These are phyloP conservation scores for Epinotia demarniana DNA, from an alignment of 2,888 invertebrate genomes.

Conservation along the genomic window DNA sequence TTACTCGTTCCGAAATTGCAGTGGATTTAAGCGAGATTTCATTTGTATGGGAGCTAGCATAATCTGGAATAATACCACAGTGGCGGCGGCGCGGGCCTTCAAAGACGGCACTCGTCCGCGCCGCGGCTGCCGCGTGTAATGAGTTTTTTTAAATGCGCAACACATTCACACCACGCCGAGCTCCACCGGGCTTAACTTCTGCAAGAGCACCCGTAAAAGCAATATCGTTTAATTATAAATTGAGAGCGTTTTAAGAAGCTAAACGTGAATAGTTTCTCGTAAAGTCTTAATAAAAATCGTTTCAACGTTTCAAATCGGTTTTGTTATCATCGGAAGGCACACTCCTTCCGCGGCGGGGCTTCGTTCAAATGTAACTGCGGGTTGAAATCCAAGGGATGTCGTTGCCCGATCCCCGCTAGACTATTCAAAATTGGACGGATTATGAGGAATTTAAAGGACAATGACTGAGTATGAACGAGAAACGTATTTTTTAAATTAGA, in stretches of 20 bases:
- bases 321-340: constrained; percentile 49
- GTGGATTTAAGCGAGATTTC: constrained; percentile 84
- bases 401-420: constrained; percentile 73
- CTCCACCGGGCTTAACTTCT: constrained; percentile 69
- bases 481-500: constrained; percentile 74
- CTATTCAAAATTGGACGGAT: constrained; percentile 83
- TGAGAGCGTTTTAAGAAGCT: constrained; percentile 4
- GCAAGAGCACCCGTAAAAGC: constrained; percentile 58
- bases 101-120: constrained; percentile 83
- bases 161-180: constrained; percentile 76
- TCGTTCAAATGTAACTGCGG: constrained; percentile 63
- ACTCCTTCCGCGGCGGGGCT: constrained; percentile 49
- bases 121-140: constrained; percentile 80
- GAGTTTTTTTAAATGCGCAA: constrained; percentile 82
- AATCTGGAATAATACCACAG: constrained; percentile 83
- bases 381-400: constrained; percentile 80
- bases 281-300: constrained; percentile 6
- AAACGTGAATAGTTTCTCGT: constrained; percentile 9
- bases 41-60: constrained; percentile 83
- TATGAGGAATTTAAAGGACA: constrained; percentile 83
- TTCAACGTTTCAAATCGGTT: not conserved
- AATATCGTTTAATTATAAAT: constrained; percentile 42
- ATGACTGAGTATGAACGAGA: constrained; percentile 82
- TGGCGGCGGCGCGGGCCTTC: constrained; percentile 79
- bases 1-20: constrained; percentile 83